Percentiles rank a stretch among this genome's conserved stretches.
These are phyloP conservation scores for Microchrysa polita DNA, from an alignment of 2,888 invertebrate species.

Conservation along the genomic window DNA sequence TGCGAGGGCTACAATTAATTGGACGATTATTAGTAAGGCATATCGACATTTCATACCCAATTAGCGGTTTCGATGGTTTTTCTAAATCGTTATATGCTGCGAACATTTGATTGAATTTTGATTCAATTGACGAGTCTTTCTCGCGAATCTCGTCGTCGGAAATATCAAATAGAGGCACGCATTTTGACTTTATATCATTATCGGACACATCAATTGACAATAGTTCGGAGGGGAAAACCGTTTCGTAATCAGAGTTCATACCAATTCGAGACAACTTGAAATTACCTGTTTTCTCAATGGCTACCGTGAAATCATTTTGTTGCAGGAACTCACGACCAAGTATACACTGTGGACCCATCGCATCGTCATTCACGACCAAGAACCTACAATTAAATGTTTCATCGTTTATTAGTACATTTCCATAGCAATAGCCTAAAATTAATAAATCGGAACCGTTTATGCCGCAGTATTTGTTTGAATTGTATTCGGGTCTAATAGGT, in stretches of 20 bases:
- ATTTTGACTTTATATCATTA: neutral
- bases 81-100: neutral
- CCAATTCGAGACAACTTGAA: neutral
- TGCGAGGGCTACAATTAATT: neutral
- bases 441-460: slow-evolving; percentile 1
- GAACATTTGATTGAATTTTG: neutral
- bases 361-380: neutral
- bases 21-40: neutral
- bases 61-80: neutral
- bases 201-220: neutral
- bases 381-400: neutral
- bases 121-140: neutral
- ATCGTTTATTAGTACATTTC: neutral
- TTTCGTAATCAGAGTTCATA: neutral
- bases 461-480: neutral
- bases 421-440: neutral
- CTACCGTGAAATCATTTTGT: neutral
- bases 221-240: neutral
- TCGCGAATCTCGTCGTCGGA: neutral
- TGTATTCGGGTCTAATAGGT: slow-evolving; percentile 2
- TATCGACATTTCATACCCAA: neutral
- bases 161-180: neutral
- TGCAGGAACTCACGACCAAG: neutral
- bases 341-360: neutral
- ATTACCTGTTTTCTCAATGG: neutral